phyloP scores from a whole-genome alignment of 1,140 invertebrate genomes.

The Scaptomyza graminum region DNA sequence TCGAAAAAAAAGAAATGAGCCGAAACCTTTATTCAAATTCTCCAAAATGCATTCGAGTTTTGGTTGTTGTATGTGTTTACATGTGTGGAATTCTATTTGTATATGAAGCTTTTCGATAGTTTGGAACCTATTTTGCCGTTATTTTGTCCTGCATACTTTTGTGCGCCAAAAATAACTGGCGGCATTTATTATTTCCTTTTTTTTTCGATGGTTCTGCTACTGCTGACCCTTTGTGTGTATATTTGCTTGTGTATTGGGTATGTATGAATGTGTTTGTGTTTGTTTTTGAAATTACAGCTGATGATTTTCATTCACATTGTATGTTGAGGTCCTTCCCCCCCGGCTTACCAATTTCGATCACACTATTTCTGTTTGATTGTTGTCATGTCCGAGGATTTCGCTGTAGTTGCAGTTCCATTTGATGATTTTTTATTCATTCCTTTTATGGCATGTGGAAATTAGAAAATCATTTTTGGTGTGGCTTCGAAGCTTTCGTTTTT shows the following conservation, averaged over 20 bases:
- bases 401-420: constrained; percentile 15
- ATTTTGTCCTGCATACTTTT: constrained; percentile 42
- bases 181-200: constrained; percentile 17
- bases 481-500: constrained; percentile 41
- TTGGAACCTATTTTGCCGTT: constrained; percentile 2
- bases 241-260: constrained; percentile 10
- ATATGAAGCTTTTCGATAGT: neutral
- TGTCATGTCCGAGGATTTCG: constrained; percentile 22
- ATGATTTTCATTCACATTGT: constrained; percentile 46
- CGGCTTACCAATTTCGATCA: neutral
- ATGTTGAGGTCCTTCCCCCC: neutral
- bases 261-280: constrained; percentile 12
- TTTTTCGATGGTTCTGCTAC: neutral
- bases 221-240: constrained; percentile 8
- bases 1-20: neutral
- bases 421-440: constrained; percentile 20
- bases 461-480: constrained; percentile 72
- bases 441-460: constrained; percentile 74
- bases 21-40: constrained; percentile 37
- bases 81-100: neutral
- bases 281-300: constrained; percentile 66
- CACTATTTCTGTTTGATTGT: constrained; percentile 26
- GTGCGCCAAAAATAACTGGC: constrained; percentile 35
- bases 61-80: neutral
- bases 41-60: constrained; percentile 22